Base-by-base conservation (phyloP, 2,888 invertebrate genomes). In the Cephalotes varians region DNA sequence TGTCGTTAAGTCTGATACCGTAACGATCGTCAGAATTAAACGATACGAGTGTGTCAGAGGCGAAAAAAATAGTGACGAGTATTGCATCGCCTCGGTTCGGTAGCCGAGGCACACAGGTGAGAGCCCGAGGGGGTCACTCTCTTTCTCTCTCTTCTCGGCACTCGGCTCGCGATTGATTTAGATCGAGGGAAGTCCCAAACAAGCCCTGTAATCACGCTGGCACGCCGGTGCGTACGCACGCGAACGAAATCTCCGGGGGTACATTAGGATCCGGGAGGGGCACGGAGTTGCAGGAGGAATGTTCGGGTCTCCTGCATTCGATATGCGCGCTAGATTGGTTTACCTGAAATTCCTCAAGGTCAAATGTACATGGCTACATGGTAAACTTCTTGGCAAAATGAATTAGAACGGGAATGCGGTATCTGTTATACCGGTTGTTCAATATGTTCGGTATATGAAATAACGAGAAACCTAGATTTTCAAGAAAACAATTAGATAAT, bases 181-280 rank as follows among this genome's bases (percentile, higher is more conserved):
- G 92, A 92, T 92, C 91, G 90, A 91, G 89, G 87, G 82, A 67
- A 79, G 77, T 71, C 71, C 37, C 72, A 54, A 81, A 74, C 86
- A 85, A 88, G 91, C 91, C 91, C 92, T 93, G 90, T 93, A 91
- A 93, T 93, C 92, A 92, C 83, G 85, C 79, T 85, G 84, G 85
- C 85, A 89, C 79, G 91, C 90, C 91, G 92, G 83, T 76, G 56
- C 58, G 51, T 74, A 81, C 91, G 89, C 93, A 93, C 93, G 93
- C 93, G 88, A 93, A 87, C 87, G 49, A 79, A 77, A 87, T 84
- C 60, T 72, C 86, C 79, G 86, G 84, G 88, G 89, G 88, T 88
- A 74, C 44, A 79, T 86, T 76, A 79, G 76, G 60, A 65, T 64
- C 69, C 56, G 54, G 77, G 54, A 54, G n/a, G 18, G 18, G 34